Conservation (phyloP, 1,140 invertebrate genomes). For the Pectinophora gossypiella region DNA sequence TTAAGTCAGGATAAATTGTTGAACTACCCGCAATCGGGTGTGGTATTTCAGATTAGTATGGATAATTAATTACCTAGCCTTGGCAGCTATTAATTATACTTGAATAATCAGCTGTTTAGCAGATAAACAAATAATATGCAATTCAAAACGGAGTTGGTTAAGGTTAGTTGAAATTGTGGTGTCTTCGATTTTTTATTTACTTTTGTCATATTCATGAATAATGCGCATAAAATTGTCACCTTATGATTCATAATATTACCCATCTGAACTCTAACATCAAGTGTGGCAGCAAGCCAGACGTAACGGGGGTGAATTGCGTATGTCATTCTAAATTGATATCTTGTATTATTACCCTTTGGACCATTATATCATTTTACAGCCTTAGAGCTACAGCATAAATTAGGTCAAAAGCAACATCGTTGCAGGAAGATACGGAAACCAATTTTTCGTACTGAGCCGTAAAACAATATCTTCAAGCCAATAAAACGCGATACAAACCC, state of each 20-base stretch:
- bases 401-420: not conserved
- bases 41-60: not conserved
- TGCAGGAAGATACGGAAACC: not conserved
- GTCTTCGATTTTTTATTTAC: too few species aligned
- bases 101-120: not conserved
- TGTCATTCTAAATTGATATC: not conserved
- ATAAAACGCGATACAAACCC: constrained; percentile 9
- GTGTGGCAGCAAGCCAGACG: too few species aligned
- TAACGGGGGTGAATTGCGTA: not conserved
- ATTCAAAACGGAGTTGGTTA: too few species aligned
- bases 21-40: not conserved
- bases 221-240: too few species aligned
- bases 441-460: not conserved
- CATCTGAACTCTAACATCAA: too few species aligned
- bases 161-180: too few species aligned
- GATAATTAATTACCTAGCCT: not conserved
- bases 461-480: not conserved
- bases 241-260: too few species aligned
- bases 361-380: not conserved
- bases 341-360: not conserved
- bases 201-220: too few species aligned
- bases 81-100: not conserved
- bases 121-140: too few species aligned
- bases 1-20: not conserved
- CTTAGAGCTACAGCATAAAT: not conserved